Percentiles rank a stretch among this genome's conserved stretches.
phyloP scores from a whole-genome alignment of 1,140 invertebrate genomes.

The Penaeus indicus region DNA sequence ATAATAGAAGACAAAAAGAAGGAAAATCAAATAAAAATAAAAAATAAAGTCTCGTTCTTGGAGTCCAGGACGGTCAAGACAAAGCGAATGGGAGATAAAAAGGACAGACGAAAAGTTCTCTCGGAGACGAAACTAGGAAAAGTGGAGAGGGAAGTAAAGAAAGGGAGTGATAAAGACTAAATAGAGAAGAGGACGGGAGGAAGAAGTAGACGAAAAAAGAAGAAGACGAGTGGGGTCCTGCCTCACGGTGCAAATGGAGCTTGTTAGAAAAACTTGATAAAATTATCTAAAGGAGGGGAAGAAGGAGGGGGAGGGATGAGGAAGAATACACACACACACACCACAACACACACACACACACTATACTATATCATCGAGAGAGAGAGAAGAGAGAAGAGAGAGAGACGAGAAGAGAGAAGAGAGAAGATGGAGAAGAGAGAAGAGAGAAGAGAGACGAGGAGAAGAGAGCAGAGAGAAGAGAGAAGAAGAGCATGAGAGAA shows the following conservation, averaged over 20 bases:
- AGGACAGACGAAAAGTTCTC: too few species aligned
- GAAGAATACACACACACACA: not conserved
- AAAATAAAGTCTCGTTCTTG: too few species aligned
- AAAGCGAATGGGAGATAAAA: too few species aligned
- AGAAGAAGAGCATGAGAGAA: not conserved
- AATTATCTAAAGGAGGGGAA: not conserved
- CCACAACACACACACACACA: not conserved
- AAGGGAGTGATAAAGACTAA: not conserved
- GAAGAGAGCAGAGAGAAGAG: not conserved
- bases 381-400: constrained; percentile 11
- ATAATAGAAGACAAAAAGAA: too few species aligned
- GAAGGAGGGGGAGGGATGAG: not conserved
- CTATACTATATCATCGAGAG: constrained; percentile 8
- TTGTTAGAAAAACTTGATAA: not conserved
- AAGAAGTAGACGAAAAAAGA: not conserved
- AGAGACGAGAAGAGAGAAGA: not conserved
- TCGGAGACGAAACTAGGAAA: not conserved
- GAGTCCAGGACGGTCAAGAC: too few species aligned
- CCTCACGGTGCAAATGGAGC: too few species aligned
- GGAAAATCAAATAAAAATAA: too few species aligned
- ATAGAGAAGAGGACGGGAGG: not conserved
- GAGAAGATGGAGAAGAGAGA: not conserved
- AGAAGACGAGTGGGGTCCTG: not conserved
- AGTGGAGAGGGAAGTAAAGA: not conserved
- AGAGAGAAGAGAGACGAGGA: not conserved